Evolutionary conservation across 2,113 vertebrate genomes (phyloP).

Genomic region (Xyrauchen texanus): DNA sequence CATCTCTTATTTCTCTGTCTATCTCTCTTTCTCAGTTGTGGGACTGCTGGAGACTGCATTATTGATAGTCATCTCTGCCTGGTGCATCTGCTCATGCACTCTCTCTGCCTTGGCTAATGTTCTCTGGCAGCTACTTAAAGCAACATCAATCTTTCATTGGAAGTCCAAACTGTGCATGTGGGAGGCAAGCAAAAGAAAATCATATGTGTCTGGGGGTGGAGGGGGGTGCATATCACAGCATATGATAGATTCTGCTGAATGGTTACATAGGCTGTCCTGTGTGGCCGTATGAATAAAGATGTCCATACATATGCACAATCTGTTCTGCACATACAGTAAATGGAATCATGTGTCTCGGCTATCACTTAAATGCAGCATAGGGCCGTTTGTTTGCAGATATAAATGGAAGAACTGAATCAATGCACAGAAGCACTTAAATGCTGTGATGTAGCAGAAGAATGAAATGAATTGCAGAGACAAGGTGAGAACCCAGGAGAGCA

Average conservation of each 20-base stretch:
- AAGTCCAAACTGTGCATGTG: conserved; percentile 47
- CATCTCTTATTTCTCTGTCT: conserved; percentile 7
- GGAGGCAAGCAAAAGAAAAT: conserved; percentile 42
- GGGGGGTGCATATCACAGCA: conserved; percentile 10
- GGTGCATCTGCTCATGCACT: conserved; percentile 69
- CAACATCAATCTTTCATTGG: conserved; percentile 63
- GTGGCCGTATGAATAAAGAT: neutral
- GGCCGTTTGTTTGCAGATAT: neutral
- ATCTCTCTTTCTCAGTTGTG: conserved; percentile 51
- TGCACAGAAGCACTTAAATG: neutral
- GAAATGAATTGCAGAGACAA: conserved; percentile 5
- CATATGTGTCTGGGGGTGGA: conserved; percentile 9
- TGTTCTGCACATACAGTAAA: too few species aligned
- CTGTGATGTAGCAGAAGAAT: conserved; percentile 12
- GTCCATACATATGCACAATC: neutral
- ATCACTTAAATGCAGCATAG: neutral
- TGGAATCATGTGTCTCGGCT: neutral
- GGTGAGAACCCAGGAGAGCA: neutral
- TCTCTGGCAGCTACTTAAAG: conserved; percentile 63
- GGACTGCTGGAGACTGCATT: conserved; percentile 70
- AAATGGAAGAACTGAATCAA: neutral
- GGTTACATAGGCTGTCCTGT: neutral
- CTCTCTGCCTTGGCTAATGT: conserved; percentile 56
- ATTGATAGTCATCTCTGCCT: conserved; percentile 77
- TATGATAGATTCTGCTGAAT: neutral